A percentile compares a stretch with the other conserved stretches of the same genome.
Evolutionary conservation across 2,113 vertebrate species (phyloP).

Genomic region (Oenanthe oenanthe): DNA sequence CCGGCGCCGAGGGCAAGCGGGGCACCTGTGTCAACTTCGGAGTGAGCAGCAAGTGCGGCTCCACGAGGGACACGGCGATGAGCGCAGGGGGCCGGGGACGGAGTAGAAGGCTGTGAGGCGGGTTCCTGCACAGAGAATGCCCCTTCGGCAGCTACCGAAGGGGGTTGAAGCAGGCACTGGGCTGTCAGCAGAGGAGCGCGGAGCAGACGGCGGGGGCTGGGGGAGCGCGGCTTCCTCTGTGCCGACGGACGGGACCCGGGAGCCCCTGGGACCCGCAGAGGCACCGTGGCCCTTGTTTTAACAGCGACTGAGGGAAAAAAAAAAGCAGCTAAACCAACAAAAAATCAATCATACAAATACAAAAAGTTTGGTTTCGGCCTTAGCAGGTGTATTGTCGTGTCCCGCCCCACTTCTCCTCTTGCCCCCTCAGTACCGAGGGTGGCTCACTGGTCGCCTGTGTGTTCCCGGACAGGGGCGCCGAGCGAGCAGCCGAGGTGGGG

Average conservation of each 20-base stretch:
- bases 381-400: not conserved
- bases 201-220: not conserved
- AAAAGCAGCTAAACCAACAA: not conserved
- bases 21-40: not conserved
- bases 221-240: not conserved
- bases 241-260: not conserved
- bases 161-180: too few species aligned
- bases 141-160: not conserved
- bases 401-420: not conserved
- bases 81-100: rapidly evolving
- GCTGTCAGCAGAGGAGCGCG: not conserved
- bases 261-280: not conserved
- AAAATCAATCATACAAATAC: not conserved
- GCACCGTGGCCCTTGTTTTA: not conserved
- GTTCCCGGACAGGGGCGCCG: not conserved
- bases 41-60: not conserved
- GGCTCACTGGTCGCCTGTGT: not conserved
- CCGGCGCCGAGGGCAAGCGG: not conserved
- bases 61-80: not conserved
- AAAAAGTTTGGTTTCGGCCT: not conserved
- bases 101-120: not conserved
- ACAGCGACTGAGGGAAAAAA: rapidly evolving
- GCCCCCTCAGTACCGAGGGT: too few species aligned
- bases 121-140: too few species aligned
- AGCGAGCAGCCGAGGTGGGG: not conserved